Evolutionary conservation across 2,113 vertebrate genomes (phyloP), one percentile per base, ranked within the genome.

Genomic region (Chaetura pelagica): DNA sequence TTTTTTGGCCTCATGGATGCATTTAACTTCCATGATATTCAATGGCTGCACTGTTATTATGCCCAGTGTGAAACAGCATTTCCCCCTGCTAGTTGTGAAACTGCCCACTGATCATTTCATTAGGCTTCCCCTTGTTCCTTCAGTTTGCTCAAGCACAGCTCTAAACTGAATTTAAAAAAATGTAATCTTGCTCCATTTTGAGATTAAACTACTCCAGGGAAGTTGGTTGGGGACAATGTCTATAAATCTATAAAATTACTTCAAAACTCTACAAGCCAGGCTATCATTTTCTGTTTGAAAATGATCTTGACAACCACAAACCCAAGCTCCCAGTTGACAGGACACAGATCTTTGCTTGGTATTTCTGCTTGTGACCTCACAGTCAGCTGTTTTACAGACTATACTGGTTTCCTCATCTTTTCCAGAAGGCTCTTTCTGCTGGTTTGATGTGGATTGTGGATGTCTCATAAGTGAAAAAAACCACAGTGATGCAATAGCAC

Each of bases 241-340:
- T 68, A 57, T 2, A 24, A 81, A 76, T 44, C 55, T 74, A 34
- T 32, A n/a, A 81, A 73, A 86, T n/a, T 16, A 46, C 44, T 83
- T 87, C 54, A 84, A 72, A 94, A 82, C 58, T 32, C 35, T 77
- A 44, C 26, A 63, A 61, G 32, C 61, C 4, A 26, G 27, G 49
- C 52, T 84, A 57, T 62, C 64, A 73, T 79, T 24, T 81, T 74
- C 48, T 84, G 86, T 91, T 95, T 63, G 55, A 84, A 91, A 89
- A 73, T 5, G 18, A 57, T 34, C 55, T 52, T 87, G 42, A 76
- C 93, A 90, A 64, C 27, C 49, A 90, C 72, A 93, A 73, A 89
- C 68, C 73, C 89, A 88, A 87, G 54, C n/a, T 95, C 54, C 49
- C 49, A 29, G 24, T 23, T 78, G 73, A 79, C 49, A 75, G 54